These are phyloP conservation scores for Gallinago undulata DNA, from an alignment of 2,113 vertebrate genomes.

Conservation along the genomic window DNA sequence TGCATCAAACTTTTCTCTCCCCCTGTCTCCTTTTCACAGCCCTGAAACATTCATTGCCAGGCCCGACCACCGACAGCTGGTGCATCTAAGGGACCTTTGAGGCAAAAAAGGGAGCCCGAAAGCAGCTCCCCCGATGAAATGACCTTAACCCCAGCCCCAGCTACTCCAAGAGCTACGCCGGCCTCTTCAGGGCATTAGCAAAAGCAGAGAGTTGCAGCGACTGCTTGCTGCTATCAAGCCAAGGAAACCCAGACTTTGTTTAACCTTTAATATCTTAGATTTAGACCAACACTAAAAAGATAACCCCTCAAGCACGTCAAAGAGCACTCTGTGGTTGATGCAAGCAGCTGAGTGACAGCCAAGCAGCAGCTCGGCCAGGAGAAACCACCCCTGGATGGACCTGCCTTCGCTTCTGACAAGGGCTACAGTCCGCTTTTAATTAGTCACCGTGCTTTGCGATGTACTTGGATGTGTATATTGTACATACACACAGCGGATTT, in stretches of 20 bases:
- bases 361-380: not conserved
- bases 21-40: not conserved
- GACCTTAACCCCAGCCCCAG: not conserved
- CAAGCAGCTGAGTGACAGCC: not conserved
- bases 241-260: not conserved
- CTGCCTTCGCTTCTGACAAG: not conserved
- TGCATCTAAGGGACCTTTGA: not conserved
- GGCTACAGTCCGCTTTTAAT: not conserved
- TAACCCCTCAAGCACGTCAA: not conserved
- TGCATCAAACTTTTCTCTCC: not conserved
- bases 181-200: not conserved
- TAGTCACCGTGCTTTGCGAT: not conserved
- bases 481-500: not conserved
- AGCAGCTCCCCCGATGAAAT: not conserved
- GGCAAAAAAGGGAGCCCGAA: not conserved
- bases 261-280: not conserved
- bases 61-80: not conserved
- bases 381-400: not conserved
- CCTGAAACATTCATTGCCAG: not conserved
- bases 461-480: not conserved
- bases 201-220: not conserved
- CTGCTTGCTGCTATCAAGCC: not conserved
- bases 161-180: not conserved
- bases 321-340: not conserved
- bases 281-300: not conserved